Base-by-base conservation (phyloP, 2,888 invertebrate genomes). In the Sycophila texana region DNA sequence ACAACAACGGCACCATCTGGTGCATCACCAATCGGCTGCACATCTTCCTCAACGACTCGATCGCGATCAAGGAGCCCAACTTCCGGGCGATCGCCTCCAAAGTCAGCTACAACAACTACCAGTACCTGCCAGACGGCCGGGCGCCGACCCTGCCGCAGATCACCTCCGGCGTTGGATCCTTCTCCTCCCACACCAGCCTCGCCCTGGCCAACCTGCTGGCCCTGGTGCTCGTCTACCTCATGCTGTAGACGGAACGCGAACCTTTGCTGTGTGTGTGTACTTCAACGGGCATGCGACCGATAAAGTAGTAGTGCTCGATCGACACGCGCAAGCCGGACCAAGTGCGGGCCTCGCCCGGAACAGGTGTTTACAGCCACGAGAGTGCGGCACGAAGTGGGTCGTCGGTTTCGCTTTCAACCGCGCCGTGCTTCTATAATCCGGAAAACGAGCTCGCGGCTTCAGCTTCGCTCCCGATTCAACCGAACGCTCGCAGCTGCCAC, bases 1-100 rank as follows among this genome's bases (percentile, higher is more conserved):
- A 95, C 86, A 92, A 92, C 79, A 89, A 91, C 72, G 95, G 95
- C 47, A 93, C 94, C 86, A 89, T 95, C 10, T 94, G 93, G 87
- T 93, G 94, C 13, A 91, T 95, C 13, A 91, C 94, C n/a, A 95
- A 95, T 89, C 91, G 93, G 70, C 88, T 95, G 81, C 94, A 94
- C 84, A 94, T 93, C 87, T 94, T 94, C 86, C 92, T 95, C 55
- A 93, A 92, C 83, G 92, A 92, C 78, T 92, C 92, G 77, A 91
- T 95, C 65, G 92, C 94, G 82, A 84, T 92, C 22, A 91, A 90
- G 74, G 92, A 93, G 84, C 91, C 93, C 18, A 95, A 95, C 89
- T 95, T 94, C 88, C 92, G 95, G 80, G 92, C 95, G 80, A 84
- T 89, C 58, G 84, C 81, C 75, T 92, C 93, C 77, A 93, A 93